These are phyloP conservation scores for Rhyzopertha dominica DNA, from an alignment of 1,140 invertebrate genomes.

Conservation along the genomic window DNA sequence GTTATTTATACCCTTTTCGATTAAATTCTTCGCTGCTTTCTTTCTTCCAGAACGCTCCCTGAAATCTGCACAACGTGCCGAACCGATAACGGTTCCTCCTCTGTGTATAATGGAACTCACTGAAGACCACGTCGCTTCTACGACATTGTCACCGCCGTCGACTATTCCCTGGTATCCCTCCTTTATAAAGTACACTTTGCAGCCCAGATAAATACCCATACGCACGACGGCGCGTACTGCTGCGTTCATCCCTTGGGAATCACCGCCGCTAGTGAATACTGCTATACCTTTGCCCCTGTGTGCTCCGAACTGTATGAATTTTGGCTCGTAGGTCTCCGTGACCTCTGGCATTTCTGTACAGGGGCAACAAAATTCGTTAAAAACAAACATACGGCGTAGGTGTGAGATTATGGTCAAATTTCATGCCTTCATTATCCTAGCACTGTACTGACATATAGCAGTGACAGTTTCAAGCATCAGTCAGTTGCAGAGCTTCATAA, in stretches of 20 bases:
- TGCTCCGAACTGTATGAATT: constrained; percentile 73
- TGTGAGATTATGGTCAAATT: too few relatives aligned
- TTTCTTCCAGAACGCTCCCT: constrained; percentile 76
- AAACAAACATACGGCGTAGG: too few relatives aligned
- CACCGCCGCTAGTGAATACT: constrained; percentile 89
- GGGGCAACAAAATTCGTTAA: too few relatives aligned
- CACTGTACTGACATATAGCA: too few relatives aligned
- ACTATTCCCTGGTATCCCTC: constrained; percentile 68
- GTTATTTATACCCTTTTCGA: constrained; percentile 87
- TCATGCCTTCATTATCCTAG: too few relatives aligned
- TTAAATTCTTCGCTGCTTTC: constrained; percentile 89
- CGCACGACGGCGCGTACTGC: constrained; percentile 93
- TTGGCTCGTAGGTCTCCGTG: too few relatives aligned
- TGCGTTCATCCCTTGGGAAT: constrained; percentile 91
- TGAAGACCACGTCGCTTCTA: constrained; percentile 93
- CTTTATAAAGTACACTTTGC: constrained; percentile 89
- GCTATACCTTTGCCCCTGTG: constrained; percentile 84
- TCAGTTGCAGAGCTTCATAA: too few relatives aligned
- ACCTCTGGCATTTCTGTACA: too few relatives aligned
- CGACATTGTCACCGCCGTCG: constrained; percentile 92
- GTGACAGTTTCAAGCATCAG: too few relatives aligned
- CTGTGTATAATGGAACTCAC: constrained; percentile 97
- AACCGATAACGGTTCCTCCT: constrained; percentile 97
- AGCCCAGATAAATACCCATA: constrained; percentile 93
- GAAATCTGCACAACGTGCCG: constrained; percentile 91